Base-by-base conservation (phyloP, 2,888 invertebrate genomes). In the Apodemia zela region DNA sequence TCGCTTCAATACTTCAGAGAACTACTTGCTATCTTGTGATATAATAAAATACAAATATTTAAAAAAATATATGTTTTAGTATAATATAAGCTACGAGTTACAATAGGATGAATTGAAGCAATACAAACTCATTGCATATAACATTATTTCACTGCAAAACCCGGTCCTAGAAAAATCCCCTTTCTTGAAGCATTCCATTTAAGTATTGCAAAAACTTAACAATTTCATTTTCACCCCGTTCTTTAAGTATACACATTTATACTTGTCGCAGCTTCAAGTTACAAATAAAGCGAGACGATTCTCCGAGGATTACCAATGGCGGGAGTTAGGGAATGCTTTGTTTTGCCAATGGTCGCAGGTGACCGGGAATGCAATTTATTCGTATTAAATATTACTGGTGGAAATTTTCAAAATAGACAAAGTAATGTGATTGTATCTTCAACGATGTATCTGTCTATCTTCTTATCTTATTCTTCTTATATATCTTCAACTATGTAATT, bases 251-350 rank as follows among this genome's bases (percentile, higher is more conserved):
- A 51, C 51, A 42, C 51, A 51, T 51, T 51, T 51, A 51, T 51
- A 51, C 51, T 51, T 51, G 51, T 51, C 51, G 51, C 25, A 51
- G 21, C 51, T 51, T 51, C 51, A 51, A 51, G 51, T 51, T 51
- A 51, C 51, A 51, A 51, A 51, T 51, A 51, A 51, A 51, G 21
- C 21, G 51, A 51, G 51, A 51, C 51, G 51, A 51, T 51, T 51
- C 51, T 21, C 51, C 51, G 21, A 21, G 51, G 51, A 51, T 51
- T 51, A 51, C 51, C 13, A 21, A 51, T 21, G 21, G 21, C 51
- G 18, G 21, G 51, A 51, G 51, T 13, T 51, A 13, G 51, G 51
- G 51, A 51, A 51, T 51, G 51, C 51, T 51, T 51, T 51, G 51
- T 51, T 21, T 51, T 21, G 51, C 51, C 13, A 51, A 51, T 51